Conservation (phyloP, 2,113 vertebrate species). For the Struthidea cinerea region DNA sequence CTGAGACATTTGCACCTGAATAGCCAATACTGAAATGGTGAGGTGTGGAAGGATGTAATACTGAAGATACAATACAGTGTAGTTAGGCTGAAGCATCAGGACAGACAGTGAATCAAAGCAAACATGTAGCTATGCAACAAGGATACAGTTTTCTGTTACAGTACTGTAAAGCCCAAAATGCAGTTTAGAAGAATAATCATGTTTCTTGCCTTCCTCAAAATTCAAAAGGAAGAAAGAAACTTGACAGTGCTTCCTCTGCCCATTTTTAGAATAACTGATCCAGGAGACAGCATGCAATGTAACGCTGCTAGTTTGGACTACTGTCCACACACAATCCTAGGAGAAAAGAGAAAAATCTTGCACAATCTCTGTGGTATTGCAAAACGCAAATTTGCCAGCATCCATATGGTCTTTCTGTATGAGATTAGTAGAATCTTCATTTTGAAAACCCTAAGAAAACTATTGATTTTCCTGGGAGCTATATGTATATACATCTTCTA, state of each 20-base stretch:
- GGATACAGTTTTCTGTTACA: background rate
- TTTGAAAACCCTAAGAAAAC: background rate
- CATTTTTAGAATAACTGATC: background rate
- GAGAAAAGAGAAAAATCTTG: background rate
- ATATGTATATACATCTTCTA: background rate
- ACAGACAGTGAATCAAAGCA: background rate
- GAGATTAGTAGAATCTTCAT: background rate
- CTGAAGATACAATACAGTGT: no score
- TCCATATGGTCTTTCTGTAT: background rate
- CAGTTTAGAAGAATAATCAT: background rate
- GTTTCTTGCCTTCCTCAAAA: background rate
- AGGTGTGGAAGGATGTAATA: background rate
- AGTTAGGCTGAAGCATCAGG: background rate
- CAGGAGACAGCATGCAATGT: background rate
- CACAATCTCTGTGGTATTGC: background rate
- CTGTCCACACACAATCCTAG: background rate
- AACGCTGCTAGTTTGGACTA: background rate
- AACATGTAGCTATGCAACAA: background rate
- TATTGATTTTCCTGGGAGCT: background rate
- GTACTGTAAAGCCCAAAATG: background rate
- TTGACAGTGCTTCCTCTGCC: background rate
- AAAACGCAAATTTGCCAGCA: background rate
- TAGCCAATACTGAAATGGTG: background rate
- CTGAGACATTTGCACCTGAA: background rate
- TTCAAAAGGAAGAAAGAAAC: background rate